Evolutionary conservation across 2,797 vertebrate genomes (phyloP).

Genomic region (Ispidina picta): DNA sequence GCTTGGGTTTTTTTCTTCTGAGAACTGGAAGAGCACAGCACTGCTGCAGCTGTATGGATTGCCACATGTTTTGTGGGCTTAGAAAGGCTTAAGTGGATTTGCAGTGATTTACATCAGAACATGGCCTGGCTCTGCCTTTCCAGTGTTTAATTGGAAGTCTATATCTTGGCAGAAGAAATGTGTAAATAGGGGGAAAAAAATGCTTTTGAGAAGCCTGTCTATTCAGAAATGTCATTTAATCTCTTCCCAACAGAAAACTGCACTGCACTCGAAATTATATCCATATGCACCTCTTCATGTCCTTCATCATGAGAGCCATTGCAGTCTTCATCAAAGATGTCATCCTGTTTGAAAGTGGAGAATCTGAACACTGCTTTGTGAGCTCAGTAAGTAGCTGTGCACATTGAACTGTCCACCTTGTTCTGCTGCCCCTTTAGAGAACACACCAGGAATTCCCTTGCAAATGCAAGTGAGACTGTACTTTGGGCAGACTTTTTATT

Average conservation of each 20-base stretch:
- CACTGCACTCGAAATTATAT: constrained; percentile 97
- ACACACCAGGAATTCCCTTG: neutral
- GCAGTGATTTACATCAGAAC: neutral
- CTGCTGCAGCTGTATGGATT: neutral
- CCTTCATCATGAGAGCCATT: constrained; percentile 93
- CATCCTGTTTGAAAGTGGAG: constrained; percentile 85
- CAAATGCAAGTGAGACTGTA: neutral
- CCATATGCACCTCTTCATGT: constrained; percentile 94
- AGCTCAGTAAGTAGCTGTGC: constrained; percentile 82
- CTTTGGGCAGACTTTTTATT: neutral
- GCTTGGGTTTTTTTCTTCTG: neutral
- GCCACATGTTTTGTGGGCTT: neutral
- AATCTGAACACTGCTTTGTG: constrained; percentile 85
- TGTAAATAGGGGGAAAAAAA: neutral
- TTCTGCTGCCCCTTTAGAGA: neutral
- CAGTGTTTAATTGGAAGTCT: neutral
- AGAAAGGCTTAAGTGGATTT: constrained; percentile 35
- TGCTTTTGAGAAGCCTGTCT: neutral
- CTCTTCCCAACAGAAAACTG: constrained; percentile 85
- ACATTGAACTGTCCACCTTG: neutral
- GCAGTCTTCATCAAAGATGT: constrained; percentile 93
- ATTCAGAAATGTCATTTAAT: neutral
- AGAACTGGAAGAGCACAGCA: neutral
- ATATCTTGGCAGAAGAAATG: neutral
- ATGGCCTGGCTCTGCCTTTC: neutral